These are phyloP conservation scores for Drosophila jambulina DNA, from an alignment of 1,140 invertebrate species.

Conservation along the genomic window DNA sequence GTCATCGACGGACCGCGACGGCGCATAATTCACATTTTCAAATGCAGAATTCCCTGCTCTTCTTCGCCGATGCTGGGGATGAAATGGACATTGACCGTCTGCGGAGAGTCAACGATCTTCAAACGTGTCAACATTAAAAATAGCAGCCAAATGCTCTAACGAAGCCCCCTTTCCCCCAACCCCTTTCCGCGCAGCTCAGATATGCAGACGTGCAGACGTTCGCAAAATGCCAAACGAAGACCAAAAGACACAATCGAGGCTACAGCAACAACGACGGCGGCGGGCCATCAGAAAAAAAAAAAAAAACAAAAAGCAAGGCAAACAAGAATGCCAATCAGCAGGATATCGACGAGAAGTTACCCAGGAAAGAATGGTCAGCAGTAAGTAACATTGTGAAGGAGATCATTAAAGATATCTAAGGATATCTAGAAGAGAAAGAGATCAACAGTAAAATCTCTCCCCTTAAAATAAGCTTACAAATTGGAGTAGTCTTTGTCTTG, in stretches of 20 bases:
- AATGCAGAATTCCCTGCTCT: conserved; percentile 18
- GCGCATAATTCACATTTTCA: conserved; percentile 72
- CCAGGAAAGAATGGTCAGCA: no score
- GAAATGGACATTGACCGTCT: conserved; percentile 79
- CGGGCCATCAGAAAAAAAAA: conserved; percentile 31
- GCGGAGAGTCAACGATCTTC: conserved; percentile 79
- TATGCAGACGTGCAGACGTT: conserved; percentile 80
- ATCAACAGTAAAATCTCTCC: not conserved
- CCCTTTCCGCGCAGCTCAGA: conserved; percentile 39
- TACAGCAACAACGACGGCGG: conserved; percentile 36
- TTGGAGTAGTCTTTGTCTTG: not conserved
- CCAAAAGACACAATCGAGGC: conserved; percentile 63
- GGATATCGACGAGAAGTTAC: conserved; percentile 30
- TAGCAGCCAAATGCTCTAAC: conserved; percentile 73
- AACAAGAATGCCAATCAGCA: conserved; percentile 24
- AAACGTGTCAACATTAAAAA: conserved; percentile 83
- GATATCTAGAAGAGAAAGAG: no score
- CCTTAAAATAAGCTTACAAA: not conserved
- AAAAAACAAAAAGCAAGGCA: conserved; percentile 38
- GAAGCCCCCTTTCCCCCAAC: conserved; percentile 2
- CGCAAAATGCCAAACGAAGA: conserved; percentile 75
- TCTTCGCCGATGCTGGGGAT: conserved; percentile 9
- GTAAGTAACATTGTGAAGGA: no score
- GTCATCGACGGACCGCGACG: conserved; percentile 52
- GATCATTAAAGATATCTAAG: no score